Conservation (phyloP, 2,888 invertebrate genomes). For the Pediacus dermestoides region DNA sequence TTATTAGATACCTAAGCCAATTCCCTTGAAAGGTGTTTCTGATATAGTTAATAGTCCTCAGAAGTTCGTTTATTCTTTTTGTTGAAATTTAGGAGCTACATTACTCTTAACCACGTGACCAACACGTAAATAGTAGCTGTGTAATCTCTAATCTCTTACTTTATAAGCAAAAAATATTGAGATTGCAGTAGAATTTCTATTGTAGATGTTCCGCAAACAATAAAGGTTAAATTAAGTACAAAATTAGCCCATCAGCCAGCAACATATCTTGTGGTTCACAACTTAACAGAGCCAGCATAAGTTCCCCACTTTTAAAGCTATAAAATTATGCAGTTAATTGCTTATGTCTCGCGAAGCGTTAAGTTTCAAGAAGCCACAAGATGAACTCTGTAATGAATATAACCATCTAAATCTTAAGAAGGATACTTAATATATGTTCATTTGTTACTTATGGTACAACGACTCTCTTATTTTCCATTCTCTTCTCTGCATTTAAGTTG, state of each 20-base stretch:
- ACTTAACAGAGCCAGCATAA: conserved; percentile 39
- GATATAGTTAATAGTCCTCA: too few species aligned
- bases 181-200: too few species aligned
- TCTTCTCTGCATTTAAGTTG: neutral
- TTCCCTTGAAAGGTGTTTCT: too few species aligned
- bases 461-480: conserved; percentile 1
- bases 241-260: conserved; percentile 14
- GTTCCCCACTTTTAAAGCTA: conserved; percentile 43
- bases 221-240: conserved; percentile 8
- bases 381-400: conserved; percentile 43
- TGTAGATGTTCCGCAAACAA: too few species aligned
- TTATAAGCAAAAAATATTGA: too few species aligned
- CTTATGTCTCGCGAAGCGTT: conserved; percentile 48
- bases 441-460: conserved; percentile 15
- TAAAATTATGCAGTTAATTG: conserved; percentile 52
- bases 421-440: conserved; percentile 20
- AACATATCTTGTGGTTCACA: conserved; percentile 18
- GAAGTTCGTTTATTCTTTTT: too few species aligned
- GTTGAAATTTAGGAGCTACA: too few species aligned
- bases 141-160: too few species aligned
- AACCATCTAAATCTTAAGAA: conserved; percentile 35
- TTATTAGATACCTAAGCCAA: too few species aligned
- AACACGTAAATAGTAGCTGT: too few species aligned
- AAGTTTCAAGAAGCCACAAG: conserved; percentile 43
- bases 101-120: too few species aligned